These are phyloP conservation scores for Alectura lathami DNA, from an alignment of 2,113 vertebrate genomes.

Conservation along the genomic window DNA sequence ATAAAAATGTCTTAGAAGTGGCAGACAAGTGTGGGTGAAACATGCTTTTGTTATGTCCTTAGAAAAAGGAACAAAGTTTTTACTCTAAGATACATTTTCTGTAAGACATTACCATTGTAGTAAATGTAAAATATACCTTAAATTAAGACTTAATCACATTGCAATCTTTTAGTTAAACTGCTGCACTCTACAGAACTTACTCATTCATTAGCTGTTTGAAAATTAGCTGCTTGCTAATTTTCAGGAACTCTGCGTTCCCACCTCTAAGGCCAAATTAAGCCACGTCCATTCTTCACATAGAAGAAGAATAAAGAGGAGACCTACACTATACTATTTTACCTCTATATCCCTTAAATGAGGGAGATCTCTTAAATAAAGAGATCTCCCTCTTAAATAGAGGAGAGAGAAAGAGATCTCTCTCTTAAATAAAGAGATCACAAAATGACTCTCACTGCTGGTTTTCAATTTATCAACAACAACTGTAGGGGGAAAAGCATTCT, in stretches of 20 bases:
- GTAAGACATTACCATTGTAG: neutral
- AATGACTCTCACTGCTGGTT: neutral
- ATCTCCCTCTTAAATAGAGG: too few species aligned
- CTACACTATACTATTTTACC: neutral
- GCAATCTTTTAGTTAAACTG: neutral
- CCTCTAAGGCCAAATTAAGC: neutral
- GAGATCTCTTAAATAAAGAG: too few species aligned
- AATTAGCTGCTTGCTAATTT: neutral
- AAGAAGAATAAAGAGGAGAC: neutral
- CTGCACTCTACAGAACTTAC: neutral
- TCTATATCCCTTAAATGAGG: neutral
- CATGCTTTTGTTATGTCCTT: neutral
- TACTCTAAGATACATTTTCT: neutral
- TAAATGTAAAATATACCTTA: neutral
- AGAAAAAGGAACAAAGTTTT: neutral
- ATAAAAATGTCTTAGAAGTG: neutral
- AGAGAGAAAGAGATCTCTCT: too few species aligned
- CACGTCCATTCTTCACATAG: neutral
- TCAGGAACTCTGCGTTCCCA: neutral
- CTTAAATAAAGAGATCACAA: neutral
- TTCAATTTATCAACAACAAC: neutral
- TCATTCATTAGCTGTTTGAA: neutral
- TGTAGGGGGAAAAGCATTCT: neutral
- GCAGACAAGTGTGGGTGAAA: neutral
- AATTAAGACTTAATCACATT: neutral